phyloP scores from a whole-genome alignment of 2,113 vertebrate species.

The Egretta garzetta region DNA sequence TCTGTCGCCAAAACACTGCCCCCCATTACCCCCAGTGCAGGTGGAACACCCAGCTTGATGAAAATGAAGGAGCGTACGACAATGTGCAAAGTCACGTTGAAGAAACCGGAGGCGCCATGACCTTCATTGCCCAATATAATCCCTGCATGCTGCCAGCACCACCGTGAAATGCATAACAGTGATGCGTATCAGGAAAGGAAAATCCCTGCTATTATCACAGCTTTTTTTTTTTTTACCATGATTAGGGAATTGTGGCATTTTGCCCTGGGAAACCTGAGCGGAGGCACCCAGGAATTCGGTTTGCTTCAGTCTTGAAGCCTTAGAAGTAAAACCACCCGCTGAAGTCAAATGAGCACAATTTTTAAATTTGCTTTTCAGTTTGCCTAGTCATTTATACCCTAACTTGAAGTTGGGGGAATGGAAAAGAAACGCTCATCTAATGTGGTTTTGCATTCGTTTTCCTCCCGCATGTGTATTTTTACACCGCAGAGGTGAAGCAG shows the following conservation, averaged over 20 bases:
- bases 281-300: neutral
- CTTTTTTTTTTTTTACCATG: rapidly evolving
- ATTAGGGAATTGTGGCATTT: neutral
- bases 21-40: neutral
- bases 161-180: neutral
- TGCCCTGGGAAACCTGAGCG: neutral
- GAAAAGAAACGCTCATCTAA: neutral
- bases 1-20: neutral
- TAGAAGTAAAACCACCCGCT: neutral
- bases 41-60: rapidly evolving
- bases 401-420: neutral
- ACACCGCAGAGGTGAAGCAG: neutral
- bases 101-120: rapidly evolving
- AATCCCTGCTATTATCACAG: neutral
- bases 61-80: neutral
- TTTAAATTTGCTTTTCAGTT: neutral
- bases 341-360: neutral
- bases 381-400: neutral
- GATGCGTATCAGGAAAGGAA: neutral
- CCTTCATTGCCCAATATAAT: rapidly evolving
- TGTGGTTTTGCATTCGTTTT: neutral
- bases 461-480: neutral
- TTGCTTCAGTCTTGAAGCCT: neutral
- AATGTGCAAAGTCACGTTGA: neutral
- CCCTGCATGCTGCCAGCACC: rapidly evolving